phyloP scores from a whole-genome alignment of 2,113 vertebrate species.

The Odontesthes bonariensis region DNA sequence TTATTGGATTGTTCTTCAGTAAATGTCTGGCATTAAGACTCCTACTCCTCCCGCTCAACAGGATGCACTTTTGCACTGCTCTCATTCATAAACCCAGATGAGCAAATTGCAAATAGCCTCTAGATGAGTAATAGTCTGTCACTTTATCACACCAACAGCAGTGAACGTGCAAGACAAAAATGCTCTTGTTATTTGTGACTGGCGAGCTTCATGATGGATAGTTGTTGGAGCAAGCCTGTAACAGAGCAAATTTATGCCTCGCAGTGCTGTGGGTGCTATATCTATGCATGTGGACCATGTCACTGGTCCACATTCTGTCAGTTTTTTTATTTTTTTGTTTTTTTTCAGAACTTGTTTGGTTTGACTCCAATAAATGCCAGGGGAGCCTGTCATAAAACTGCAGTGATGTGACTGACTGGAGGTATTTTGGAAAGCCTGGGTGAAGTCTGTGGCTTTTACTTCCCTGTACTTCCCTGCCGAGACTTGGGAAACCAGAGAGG shows the following conservation, averaged over 20 bases:
- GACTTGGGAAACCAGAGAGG: conserved; percentile 45
- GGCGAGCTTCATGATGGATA: conserved; percentile 40
- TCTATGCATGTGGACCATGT: conserved; percentile 1
- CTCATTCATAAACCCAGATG: conserved; percentile 45
- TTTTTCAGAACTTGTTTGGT: conserved; percentile 19
- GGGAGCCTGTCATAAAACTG: conserved; percentile 19
- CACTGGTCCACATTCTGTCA: neutral
- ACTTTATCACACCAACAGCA: conserved; percentile 18
- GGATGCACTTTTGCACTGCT: conserved; percentile 26
- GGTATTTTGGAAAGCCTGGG: conserved; percentile 44
- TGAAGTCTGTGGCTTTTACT: conserved; percentile 54
- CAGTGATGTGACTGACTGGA: conserved; percentile 32
- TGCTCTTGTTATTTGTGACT: conserved; percentile 13
- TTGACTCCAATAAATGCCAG: neutral
- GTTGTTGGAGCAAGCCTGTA: conserved; percentile 3
- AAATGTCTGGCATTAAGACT: conserved; percentile 36
- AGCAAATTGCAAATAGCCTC: conserved; percentile 8
- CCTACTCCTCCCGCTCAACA: neutral
- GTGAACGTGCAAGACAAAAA: conserved; percentile 13
- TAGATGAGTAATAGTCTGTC: conserved; percentile 1
- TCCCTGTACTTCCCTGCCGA: conserved; percentile 49
- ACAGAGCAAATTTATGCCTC: conserved; percentile 43
- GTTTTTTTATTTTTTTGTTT: neutral
- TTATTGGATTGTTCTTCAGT: conserved; percentile 67
- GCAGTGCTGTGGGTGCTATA: conserved; percentile 3